A percentile compares a stretch with the other conserved stretches of the same genome.
Conservation (phyloP, 2,888 invertebrate genomes). For the Cataglyphis livida region DNA sequence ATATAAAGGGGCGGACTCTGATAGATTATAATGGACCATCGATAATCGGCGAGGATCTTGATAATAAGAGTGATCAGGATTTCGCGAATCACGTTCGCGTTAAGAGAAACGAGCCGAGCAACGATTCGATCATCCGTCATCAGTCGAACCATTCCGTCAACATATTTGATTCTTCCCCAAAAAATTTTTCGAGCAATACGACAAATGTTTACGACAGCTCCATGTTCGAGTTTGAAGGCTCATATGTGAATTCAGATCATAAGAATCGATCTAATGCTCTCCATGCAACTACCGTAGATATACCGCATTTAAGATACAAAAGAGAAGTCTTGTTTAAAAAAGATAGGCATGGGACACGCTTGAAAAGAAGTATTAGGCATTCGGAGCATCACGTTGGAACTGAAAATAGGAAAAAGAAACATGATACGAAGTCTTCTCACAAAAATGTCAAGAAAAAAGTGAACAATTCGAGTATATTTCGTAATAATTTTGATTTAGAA, state of each 20-base stretch:
- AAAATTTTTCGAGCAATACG: not conserved
- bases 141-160: constrained; percentile 43
- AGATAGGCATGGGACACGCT: not conserved
- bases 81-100: constrained; percentile 57
- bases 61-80: constrained; percentile 54
- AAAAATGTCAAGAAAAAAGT: not conserved
- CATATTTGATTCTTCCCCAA: constrained; percentile 57
- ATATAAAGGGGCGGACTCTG: constrained; percentile 27
- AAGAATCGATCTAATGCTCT: not conserved
- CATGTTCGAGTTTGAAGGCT: not conserved
- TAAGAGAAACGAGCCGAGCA: constrained; percentile 47
- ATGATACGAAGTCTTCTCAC: not conserved
- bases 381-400: not conserved
- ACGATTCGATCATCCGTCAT: constrained; percentile 18
- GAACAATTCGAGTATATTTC: not conserved
- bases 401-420: not conserved
- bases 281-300: not conserved
- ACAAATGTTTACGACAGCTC: not conserved
- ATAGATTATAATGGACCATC: constrained; percentile 40
- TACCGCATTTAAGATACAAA: not conserved
- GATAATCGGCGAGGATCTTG: constrained; percentile 15
- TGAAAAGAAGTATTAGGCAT: constrained; percentile 6
- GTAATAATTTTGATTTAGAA: not conserved
- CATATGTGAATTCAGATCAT: not conserved
- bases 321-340: not conserved